Evolutionary conservation across 2,888 invertebrate genomes (phyloP).

Genomic region (Diarsia mendica): DNA sequence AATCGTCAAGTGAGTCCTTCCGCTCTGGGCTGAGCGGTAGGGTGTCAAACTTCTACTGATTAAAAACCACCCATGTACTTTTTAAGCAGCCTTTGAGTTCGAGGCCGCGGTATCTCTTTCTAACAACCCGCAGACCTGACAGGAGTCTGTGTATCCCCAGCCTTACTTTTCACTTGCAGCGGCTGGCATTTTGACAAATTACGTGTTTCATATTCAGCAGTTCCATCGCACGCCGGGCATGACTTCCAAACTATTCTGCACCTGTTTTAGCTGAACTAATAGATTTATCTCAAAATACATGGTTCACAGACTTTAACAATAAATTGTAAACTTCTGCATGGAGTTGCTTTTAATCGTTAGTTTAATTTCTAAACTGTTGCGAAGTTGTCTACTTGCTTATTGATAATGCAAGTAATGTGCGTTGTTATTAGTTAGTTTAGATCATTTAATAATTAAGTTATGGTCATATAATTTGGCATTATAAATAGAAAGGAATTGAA

Average conservation of each 20-base stretch:
- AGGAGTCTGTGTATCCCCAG: neutral
- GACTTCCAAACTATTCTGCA: slow-evolving; percentile 23
- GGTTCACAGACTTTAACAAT: neutral
- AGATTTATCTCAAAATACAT: slow-evolving; percentile 15
- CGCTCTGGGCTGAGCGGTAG: too few relatives aligned
- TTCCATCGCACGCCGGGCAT: neutral
- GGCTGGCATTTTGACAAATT: slow-evolving; percentile 29
- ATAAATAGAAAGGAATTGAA: neutral
- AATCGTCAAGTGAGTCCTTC: too few relatives aligned
- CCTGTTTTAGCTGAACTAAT: slow-evolving; percentile 26
- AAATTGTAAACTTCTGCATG: slow-evolving; percentile 6
- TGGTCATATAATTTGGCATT: neutral
- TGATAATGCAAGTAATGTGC: neutral
- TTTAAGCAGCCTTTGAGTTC: too few relatives aligned
- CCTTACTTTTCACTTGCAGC: slow-evolving; percentile 12
- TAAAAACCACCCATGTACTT: too few relatives aligned
- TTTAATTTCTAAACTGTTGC: neutral
- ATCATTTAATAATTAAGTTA: too few relatives aligned
- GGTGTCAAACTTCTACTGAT: too few relatives aligned
- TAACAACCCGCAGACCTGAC: too few relatives aligned
- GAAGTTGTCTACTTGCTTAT: neutral
- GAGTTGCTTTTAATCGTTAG: neutral
- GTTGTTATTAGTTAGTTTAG: neutral
- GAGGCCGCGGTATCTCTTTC: too few relatives aligned
- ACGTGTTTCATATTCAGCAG: slow-evolving; percentile 30